Evolutionary conservation across 2,888 invertebrate species (phyloP).

Genomic region (Allolobophora icterica): DNA sequence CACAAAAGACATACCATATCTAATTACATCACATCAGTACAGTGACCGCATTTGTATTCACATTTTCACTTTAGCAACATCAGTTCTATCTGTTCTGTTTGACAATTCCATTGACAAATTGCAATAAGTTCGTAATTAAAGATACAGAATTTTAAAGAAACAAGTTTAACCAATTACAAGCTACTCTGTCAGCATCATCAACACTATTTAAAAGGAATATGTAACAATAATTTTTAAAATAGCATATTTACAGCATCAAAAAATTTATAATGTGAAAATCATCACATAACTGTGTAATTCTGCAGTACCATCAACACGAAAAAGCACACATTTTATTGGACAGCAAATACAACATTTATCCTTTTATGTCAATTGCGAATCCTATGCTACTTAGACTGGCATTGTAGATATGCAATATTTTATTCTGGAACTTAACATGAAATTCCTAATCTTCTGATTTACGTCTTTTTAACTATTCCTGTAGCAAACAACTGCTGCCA

Average conservation of each 20-base stretch:
- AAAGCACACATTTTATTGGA: background rate
- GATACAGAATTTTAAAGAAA: background rate
- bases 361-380: background rate
- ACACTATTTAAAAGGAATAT: background rate
- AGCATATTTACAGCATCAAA: background rate
- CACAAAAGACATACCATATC: background rate
- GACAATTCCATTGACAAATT: constrained; percentile 1
- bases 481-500: background rate
- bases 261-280: background rate
- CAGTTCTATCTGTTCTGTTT: background rate
- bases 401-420: background rate
- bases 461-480: background rate
- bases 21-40: background rate
- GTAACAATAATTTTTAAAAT: background rate
- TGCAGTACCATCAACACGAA: background rate
- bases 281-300: background rate
- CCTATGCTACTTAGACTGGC: background rate
- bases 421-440: background rate
- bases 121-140: background rate
- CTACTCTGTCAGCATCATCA: background rate
- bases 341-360: background rate
- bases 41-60: background rate
- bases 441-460: background rate
- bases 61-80: background rate
- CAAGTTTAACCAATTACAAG: background rate